Percentiles rank a stretch among this genome's conserved stretches.
These are phyloP conservation scores for Crenichthys baileyi DNA, from an alignment of 2,797 vertebrate species.

Conservation along the genomic window DNA sequence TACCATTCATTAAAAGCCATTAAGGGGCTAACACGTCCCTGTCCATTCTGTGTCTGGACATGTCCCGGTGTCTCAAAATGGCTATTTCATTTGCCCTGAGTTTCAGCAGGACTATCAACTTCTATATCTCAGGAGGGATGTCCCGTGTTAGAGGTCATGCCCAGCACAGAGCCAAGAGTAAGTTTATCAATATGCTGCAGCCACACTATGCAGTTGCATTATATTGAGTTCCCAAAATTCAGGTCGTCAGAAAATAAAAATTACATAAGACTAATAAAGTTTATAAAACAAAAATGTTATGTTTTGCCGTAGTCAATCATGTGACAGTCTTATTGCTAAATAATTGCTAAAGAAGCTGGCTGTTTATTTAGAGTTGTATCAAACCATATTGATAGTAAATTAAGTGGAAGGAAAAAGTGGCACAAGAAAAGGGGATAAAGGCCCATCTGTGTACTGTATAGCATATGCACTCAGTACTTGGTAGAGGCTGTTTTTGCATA, in stretches of 20 bases:
- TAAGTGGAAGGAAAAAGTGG: neutral
- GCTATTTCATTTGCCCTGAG: constrained; percentile 73
- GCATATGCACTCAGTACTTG: too few species aligned
- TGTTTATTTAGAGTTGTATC: neutral
- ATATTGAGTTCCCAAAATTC: neutral
- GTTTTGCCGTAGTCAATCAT: neutral
- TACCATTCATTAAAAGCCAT: constrained; percentile 68
- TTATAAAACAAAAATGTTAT: neutral
- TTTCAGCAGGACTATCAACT: constrained; percentile 61
- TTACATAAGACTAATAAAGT: neutral
- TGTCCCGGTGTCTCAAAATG: constrained; percentile 60
- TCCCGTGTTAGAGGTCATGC: constrained; percentile 59
- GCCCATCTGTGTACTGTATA: neutral
- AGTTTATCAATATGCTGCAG: constrained; percentile 35
- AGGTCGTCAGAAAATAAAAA: neutral
- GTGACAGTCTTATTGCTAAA: too few species aligned
- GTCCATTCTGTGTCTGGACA: constrained; percentile 61
- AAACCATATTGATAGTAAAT: neutral
- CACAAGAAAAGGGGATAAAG: neutral
- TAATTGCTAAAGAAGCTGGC: neutral
- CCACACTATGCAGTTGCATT: neutral
- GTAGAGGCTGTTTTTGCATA: too few species aligned
- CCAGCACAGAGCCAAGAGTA: constrained; percentile 23
- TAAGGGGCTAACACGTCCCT: constrained; percentile 37
- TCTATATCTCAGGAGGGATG: constrained; percentile 47